Conservation (phyloP, 2,797 vertebrate species). For the Alexandromys oeconomus region DNA sequence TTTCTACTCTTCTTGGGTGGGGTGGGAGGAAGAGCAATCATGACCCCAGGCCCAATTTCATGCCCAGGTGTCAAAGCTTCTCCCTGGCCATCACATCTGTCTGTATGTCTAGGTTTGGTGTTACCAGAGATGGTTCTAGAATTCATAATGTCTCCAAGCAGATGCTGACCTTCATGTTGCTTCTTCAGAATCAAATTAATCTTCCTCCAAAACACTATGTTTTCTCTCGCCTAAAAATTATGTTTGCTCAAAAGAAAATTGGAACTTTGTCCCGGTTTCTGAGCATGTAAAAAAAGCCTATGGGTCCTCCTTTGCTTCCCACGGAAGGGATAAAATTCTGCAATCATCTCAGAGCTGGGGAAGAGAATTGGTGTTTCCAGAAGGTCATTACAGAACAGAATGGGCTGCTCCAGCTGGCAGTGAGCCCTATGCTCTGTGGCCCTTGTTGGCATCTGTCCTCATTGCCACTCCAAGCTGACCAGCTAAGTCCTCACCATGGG, state of each 20-base stretch:
- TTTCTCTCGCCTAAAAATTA: not conserved
- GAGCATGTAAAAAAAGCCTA: not conserved
- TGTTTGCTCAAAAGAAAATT: not conserved
- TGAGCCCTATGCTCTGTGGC: not conserved
- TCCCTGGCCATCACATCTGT: not conserved
- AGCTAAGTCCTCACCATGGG: fast-evolving
- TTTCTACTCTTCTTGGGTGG: not conserved
- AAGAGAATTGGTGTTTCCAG: not conserved
- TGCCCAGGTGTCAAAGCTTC: not conserved
- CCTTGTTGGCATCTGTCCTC: not conserved
- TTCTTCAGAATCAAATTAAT: conserved; percentile 9
- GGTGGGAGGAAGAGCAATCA: not conserved
- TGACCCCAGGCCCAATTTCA: not conserved
- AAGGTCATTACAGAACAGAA: not conserved
- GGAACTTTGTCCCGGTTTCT: not conserved
- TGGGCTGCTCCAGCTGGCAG: not conserved
- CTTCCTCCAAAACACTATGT: not conserved
- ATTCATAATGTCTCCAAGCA: not conserved
- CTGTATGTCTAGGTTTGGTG: not conserved
- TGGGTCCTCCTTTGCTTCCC: not conserved
- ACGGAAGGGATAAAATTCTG: not conserved
- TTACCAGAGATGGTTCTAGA: not conserved
- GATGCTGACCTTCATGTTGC: not conserved
- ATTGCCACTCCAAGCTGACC: conserved; percentile 7
- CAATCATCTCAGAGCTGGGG: fast-evolving